phyloP scores from a whole-genome alignment of 2,797 vertebrate genomes.

The Acanthornis magna region DNA sequence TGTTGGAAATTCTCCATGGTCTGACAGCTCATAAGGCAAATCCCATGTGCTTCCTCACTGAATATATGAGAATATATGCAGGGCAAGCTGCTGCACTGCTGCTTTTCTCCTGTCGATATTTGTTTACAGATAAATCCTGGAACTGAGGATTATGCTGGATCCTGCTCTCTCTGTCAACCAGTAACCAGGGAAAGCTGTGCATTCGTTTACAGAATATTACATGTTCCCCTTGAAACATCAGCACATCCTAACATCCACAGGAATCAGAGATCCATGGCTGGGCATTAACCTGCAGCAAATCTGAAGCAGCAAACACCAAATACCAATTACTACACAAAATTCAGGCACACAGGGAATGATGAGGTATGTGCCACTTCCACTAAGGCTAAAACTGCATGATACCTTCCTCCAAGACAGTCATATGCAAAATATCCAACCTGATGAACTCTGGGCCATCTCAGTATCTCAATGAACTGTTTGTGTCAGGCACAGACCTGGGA shows the following conservation, averaged over 20 bases:
- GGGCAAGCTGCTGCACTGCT: not conserved
- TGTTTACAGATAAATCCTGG: not conserved
- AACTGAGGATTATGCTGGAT: not conserved
- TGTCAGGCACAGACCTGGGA: not conserved
- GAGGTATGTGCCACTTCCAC: not conserved
- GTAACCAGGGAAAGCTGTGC: not conserved
- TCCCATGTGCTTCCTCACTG: not conserved
- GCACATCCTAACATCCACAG: not conserved
- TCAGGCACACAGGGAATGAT: rapidly evolving
- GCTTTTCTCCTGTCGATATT: not conserved
- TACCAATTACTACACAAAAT: not conserved
- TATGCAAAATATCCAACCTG: not conserved
- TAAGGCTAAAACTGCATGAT: not conserved
- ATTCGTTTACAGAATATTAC: not conserved
- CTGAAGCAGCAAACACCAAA: not conserved
- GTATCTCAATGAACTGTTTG: not conserved
- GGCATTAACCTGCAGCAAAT: not conserved
- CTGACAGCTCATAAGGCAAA: not conserved
- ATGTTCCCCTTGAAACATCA: not conserved
- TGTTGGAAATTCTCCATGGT: not conserved
- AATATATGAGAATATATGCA: not conserved
- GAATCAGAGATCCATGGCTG: not conserved
- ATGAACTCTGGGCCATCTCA: not conserved
- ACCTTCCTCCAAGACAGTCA: not conserved
- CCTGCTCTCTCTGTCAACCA: not conserved